Evolutionary conservation across 2,888 invertebrate genomes (phyloP).

Genomic region (Venusia cambrica): DNA sequence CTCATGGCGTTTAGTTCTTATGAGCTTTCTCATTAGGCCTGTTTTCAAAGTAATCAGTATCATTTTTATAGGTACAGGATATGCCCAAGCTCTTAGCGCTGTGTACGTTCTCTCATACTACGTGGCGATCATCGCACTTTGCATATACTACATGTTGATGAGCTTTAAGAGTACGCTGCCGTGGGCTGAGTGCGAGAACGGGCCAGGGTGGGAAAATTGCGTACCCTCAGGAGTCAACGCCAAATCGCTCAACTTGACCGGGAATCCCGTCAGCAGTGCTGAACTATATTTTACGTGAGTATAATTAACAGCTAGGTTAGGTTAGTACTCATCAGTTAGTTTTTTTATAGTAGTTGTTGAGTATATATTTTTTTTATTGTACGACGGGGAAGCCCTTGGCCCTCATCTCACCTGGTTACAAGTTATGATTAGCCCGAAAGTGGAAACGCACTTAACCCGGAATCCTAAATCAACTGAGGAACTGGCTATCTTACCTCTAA

Average conservation of each 20-base stretch:
- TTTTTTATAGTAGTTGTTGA: neutral
- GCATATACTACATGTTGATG: constrained; percentile 86
- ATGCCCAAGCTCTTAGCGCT: constrained; percentile 84
- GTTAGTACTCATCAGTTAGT: constrained; percentile 84
- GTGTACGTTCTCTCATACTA: constrained; percentile 88
- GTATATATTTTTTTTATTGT: neutral
- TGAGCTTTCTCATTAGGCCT: too few species aligned
- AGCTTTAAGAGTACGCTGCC: constrained; percentile 86
- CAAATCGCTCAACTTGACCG: constrained; percentile 33
- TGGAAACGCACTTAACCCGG: too few species aligned
- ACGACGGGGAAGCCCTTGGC: too few species aligned
- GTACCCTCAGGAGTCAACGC: constrained; percentile 58
- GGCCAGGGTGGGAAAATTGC: constrained; percentile 72
- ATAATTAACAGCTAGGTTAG: neutral
- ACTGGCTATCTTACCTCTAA: too few species aligned
- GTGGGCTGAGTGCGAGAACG: constrained; percentile 84
- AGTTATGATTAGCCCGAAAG: too few species aligned
- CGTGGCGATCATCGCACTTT: constrained; percentile 87
- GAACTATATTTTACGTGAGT: constrained; percentile 83
- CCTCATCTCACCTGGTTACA: too few species aligned
- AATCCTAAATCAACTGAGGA: too few species aligned
- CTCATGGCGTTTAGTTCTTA: too few species aligned
- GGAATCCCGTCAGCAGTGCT: constrained; percentile 71
- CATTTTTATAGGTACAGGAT: constrained; percentile 85
- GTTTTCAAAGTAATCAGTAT: too few species aligned